These are phyloP conservation scores for Clostera curtula DNA, from an alignment of 2,888 invertebrate genomes.

Conservation along the genomic window DNA sequence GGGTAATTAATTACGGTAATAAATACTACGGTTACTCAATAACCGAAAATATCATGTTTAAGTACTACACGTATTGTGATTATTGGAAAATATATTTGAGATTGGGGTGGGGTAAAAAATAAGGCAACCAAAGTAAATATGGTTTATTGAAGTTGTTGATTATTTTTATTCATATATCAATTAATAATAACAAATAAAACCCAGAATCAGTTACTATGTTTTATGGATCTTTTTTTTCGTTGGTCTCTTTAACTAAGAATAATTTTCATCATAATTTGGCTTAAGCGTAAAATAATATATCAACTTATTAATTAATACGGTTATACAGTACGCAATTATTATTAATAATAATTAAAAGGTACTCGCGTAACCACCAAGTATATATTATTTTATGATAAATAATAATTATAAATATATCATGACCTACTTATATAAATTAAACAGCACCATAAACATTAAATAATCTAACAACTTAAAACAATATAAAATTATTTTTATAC, in stretches of 20 bases:
- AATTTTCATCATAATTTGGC: conserved; percentile 25
- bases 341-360: conserved; percentile 54
- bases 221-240: conserved; percentile 16
- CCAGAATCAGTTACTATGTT: conserved; percentile 15
- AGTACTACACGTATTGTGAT: no score
- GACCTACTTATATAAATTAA: conserved; percentile 42
- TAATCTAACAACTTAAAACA: conserved; percentile 32
- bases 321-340: conserved; percentile 26
- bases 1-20: no score
- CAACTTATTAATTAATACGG: conserved; percentile 17
- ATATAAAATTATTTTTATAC: conserved; percentile 40
- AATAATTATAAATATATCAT: conserved; percentile 29
- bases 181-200: conserved; percentile 24
- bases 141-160: no score
- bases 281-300: conserved; percentile 15
- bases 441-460: conserved; percentile 47
- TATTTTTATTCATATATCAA: no score
- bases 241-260: conserved; percentile 16
- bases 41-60: no score
- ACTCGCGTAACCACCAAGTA: conserved; percentile 69
- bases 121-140: no score
- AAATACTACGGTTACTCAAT: no score
- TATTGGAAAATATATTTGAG: no score
- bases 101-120: no score
- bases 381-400: conserved; percentile 25